These are phyloP conservation scores for Coenobita brevimanus DNA, from an alignment of 1,140 invertebrate species.

Conservation along the genomic window DNA sequence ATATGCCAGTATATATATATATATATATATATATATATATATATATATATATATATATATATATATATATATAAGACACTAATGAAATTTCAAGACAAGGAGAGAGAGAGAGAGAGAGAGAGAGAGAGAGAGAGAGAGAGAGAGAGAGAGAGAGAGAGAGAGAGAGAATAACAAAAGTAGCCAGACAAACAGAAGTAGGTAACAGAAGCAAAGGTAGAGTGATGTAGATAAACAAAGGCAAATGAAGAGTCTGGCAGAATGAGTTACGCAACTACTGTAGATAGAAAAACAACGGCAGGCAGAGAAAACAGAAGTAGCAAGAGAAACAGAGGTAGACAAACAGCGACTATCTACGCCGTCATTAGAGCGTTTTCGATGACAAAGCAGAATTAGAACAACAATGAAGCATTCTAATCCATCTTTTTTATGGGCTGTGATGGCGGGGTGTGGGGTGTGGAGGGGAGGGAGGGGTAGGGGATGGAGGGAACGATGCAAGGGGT, in stretches of 20 bases:
- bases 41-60: constrained; percentile 18
- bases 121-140: neutral
- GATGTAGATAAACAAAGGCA: too few relatives aligned
- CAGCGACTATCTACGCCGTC: too few relatives aligned
- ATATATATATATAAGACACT: neutral
- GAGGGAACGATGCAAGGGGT: neutral
- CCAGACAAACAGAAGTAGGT: too few relatives aligned
- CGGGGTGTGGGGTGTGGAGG: neutral
- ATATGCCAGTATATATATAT: neutral
- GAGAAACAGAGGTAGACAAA: too few relatives aligned
- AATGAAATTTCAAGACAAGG: too few relatives aligned
- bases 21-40: constrained; percentile 5
- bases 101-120: neutral
- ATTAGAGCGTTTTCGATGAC: constrained; percentile 40
- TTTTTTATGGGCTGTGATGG: constrained; percentile 9
- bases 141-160: constrained; percentile 18
- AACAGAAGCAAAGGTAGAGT: too few relatives aligned
- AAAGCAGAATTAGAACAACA: constrained; percentile 39
- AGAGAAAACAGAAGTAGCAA: too few relatives aligned
- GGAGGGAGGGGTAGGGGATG: neutral
- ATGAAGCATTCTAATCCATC: constrained; percentile 37
- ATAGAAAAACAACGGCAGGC: too few relatives aligned
- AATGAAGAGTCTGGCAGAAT: too few relatives aligned
- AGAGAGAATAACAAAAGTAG: neutral
- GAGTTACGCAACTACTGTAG: too few relatives aligned